phyloP scores from a whole-genome alignment of 2,113 vertebrate species.

The Mesembrinibis cayennensis region DNA sequence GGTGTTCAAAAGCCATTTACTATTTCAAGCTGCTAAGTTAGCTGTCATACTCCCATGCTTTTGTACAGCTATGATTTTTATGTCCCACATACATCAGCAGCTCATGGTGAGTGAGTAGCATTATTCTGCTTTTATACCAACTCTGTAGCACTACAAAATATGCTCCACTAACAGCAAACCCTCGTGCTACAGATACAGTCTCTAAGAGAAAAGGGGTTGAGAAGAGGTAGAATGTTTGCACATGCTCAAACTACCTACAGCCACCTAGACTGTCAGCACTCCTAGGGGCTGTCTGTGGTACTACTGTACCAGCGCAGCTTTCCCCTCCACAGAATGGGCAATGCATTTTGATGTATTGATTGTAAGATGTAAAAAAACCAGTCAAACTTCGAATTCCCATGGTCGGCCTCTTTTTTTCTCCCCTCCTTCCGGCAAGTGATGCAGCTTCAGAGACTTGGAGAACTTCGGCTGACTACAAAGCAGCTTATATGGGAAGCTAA shows the following conservation, averaged over 20 bases:
- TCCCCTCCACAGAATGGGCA: background rate
- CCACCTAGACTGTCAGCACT: background rate
- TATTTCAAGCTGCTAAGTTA: background rate
- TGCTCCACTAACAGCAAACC: background rate
- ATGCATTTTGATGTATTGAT: background rate
- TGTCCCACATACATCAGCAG: background rate
- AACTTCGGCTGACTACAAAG: background rate
- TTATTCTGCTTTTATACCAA: background rate
- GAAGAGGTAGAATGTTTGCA: background rate
- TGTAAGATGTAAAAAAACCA: background rate
- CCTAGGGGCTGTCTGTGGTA: background rate
- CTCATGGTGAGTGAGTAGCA: background rate
- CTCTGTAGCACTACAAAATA: background rate
- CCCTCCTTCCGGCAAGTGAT: background rate
- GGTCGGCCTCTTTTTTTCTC: background rate
- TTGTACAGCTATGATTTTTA: background rate
- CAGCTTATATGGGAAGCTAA: background rate
- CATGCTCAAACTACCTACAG: background rate
- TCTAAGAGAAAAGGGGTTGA: background rate
- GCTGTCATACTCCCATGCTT: background rate
- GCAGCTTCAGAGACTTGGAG: background rate
- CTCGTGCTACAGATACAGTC: background rate
- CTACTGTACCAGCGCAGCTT: background rate
- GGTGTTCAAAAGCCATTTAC: background rate
- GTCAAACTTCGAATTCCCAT: background rate